Conservation (phyloP, 92 coral and sea anemone species). For the Porites divaricata region DNA sequence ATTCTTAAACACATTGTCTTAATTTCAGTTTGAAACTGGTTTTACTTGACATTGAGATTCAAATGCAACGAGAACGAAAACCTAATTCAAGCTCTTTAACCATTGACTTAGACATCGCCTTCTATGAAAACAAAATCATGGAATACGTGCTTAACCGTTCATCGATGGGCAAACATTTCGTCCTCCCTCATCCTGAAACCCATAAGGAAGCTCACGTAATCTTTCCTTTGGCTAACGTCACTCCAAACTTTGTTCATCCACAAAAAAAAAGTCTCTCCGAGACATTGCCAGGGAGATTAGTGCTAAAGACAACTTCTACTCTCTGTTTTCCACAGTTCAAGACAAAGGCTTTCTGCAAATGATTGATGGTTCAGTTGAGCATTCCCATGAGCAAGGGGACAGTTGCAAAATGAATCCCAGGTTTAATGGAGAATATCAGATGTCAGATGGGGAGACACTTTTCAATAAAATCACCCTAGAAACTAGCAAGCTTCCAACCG, state of each 20-base stretch:
- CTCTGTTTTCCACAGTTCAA: constrained; percentile 33
- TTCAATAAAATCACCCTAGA: too few relatives aligned
- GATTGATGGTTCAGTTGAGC: not conserved
- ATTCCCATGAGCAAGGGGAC: not conserved
- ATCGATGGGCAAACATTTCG: constrained; percentile 4
- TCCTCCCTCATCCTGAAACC: constrained; percentile 51
- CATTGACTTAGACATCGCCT: constrained; percentile 76
- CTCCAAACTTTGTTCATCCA: constrained; percentile 60
- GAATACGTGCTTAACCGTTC: constrained; percentile 47
- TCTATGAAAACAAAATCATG: constrained; percentile 50
- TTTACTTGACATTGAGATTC: constrained; percentile 42
- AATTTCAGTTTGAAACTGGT: constrained; percentile 55
- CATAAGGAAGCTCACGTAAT: constrained; percentile 47
- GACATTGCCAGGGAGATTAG: constrained; percentile 40
- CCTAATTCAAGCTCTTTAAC: constrained; percentile 46
- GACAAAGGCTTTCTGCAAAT: not conserved
- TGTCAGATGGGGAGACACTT: too few relatives aligned
- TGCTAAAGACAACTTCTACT: constrained; percentile 36
- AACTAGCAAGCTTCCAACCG: too few relatives aligned
- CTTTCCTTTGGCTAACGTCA: constrained; percentile 62
- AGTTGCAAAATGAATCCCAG: not conserved
- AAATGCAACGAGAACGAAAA: constrained; percentile 56
- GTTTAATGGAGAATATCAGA: not conserved
- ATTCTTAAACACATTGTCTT: not conserved
- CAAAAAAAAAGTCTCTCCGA: constrained; percentile 40